A percentile compares a stretch with the other conserved stretches of the same genome.
These are phyloP conservation scores for Drosophila niveifrons DNA, from an alignment of 2,888 invertebrate genomes.

Conservation along the genomic window DNA sequence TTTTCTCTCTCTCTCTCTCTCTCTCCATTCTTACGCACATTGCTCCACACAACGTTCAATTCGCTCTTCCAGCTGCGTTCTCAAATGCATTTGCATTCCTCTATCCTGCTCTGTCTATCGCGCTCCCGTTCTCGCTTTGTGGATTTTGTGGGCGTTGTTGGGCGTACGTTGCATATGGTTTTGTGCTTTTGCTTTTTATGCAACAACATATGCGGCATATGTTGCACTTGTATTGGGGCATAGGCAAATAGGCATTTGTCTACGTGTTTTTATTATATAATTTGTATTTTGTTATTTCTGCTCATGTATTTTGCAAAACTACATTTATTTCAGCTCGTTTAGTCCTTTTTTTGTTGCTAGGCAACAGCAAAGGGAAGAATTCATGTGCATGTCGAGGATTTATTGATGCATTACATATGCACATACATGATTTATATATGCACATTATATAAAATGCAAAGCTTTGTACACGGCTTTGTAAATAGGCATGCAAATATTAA, in stretches of 20 bases:
- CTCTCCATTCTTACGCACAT: conserved; percentile 7
- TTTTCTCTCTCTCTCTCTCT: not conserved
- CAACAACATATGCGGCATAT: conserved; percentile 76
- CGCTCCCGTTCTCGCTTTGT: conserved; percentile 10
- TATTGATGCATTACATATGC: conserved; percentile 33
- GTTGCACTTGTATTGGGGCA: conserved; percentile 19
- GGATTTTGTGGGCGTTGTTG: conserved; percentile 53
- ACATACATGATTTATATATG: conserved; percentile 46
- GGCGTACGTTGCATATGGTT: conserved; percentile 72
- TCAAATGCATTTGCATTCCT: conserved; percentile 54
- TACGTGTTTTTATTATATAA: conserved; percentile 68
- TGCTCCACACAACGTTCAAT: conserved; percentile 24
- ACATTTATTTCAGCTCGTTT: conserved; percentile 37
- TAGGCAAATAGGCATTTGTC: conserved; percentile 18
- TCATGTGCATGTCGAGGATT: conserved; percentile 19
- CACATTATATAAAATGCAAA: conserved; percentile 51
- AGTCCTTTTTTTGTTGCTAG: conserved; percentile 54
- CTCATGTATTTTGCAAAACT: conserved; percentile 51
- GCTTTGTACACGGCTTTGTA: conserved; percentile 42
- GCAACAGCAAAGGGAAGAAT: conserved; percentile 29
- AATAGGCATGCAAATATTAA: conserved; percentile 22
- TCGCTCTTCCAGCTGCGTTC: conserved; percentile 33
- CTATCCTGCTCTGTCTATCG: conserved; percentile 16
- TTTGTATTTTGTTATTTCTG: conserved; percentile 70
- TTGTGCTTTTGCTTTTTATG: conserved; percentile 68